Evolutionary conservation across 2,113 vertebrate species (phyloP).

Genomic region (Sinocyclocheilus anophthalmus): DNA sequence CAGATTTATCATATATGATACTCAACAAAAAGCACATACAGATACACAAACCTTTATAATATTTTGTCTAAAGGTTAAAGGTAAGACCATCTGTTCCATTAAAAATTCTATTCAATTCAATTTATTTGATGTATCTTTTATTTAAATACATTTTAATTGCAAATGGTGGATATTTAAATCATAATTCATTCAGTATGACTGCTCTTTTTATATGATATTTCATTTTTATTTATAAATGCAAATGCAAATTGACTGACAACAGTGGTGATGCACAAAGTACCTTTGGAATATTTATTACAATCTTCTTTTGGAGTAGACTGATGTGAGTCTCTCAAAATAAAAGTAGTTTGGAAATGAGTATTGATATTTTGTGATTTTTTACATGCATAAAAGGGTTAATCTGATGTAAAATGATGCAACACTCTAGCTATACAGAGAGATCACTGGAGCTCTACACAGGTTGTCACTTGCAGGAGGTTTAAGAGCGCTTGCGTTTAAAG

Average conservation of each 20-base stretch:
- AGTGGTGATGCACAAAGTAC: not conserved
- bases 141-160: not conserved
- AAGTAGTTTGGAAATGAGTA: not conserved
- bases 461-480: constrained; percentile 15
- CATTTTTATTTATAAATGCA: not conserved
- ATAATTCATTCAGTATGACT: not conserved
- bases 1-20: too few species aligned
- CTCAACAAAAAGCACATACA: too few species aligned
- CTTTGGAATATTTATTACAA: not conserved
- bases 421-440: not conserved
- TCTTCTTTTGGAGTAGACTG: not conserved
- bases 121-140: not conserved
- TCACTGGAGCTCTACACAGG: constrained; percentile 2
- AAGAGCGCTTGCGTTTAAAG: not conserved
- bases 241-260: not conserved
- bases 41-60: too few species aligned
- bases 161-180: not conserved
- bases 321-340: not conserved
- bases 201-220: not conserved
- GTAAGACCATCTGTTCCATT: too few species aligned
- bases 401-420: not conserved
- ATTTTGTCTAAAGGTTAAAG: too few species aligned
- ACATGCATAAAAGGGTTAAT: not conserved
- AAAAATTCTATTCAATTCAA: too few species aligned
- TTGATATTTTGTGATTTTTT: not conserved